phyloP scores from a whole-genome alignment of 1,140 invertebrate genomes.

The Leguminivora glycinivorella region DNA sequence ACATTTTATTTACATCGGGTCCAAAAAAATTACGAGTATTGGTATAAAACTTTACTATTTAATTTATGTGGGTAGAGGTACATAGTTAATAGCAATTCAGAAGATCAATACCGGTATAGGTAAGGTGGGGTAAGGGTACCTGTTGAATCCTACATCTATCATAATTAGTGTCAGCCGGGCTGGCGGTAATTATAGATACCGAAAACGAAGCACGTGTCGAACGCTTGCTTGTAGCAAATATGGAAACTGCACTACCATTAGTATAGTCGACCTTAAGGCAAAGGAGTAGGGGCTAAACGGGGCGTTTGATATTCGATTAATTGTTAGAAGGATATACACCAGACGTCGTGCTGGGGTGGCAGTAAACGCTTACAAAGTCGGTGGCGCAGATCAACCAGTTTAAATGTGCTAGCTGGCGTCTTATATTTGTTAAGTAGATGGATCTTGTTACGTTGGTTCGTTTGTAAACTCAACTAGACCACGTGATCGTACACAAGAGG shows the following conservation, averaged over 20 bases:
- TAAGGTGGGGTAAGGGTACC: too few species aligned
- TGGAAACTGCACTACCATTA: neutral
- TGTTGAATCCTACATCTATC: slow-evolving; percentile 23
- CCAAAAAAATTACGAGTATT: too few species aligned
- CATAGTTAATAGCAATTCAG: neutral
- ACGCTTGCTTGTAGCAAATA: neutral
- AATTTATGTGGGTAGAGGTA: neutral
- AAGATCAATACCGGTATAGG: slow-evolving; percentile 1
- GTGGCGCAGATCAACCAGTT: neutral
- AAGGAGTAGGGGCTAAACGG: neutral
- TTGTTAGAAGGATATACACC: slow-evolving; percentile 21
- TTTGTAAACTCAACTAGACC: neutral
- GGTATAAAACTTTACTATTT: too few species aligned
- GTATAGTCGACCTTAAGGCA: slow-evolving; percentile 2
- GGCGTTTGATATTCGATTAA: slow-evolving; percentile 12
- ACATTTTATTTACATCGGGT: too few species aligned
- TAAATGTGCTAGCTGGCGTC: neutral
- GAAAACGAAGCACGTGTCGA: slow-evolving; percentile 27
- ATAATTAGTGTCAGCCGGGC: slow-evolving; percentile 23
- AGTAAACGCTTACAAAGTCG: neutral
- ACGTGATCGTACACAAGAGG: neutral
- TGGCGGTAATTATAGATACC: slow-evolving; percentile 20
- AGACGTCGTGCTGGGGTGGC: slow-evolving; percentile 5
- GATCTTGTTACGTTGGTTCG: slow-evolving; percentile 47
- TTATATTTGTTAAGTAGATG: slow-evolving; percentile 16